These are phyloP conservation scores for Empis stercorea DNA, from an alignment of 2,888 invertebrate species.

Conservation along the genomic window DNA sequence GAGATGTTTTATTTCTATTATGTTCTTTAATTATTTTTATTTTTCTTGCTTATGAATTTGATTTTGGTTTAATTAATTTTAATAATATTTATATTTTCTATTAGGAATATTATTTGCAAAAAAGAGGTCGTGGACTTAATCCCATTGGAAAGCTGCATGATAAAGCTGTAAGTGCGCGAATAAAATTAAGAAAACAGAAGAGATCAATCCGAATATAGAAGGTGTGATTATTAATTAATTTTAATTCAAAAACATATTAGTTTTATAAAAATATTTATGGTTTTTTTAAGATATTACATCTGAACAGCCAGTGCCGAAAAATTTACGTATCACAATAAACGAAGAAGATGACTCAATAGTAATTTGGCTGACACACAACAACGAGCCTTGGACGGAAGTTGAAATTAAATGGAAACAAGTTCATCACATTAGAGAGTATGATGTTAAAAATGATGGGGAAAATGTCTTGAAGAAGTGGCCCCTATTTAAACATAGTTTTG, in stretches of 20 bases:
- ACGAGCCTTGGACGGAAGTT: slow-evolving; percentile 6
- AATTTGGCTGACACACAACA: neutral
- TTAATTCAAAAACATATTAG: neutral
- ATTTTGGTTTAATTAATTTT: neutral
- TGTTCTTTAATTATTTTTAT: neutral
- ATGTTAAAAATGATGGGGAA: neutral
- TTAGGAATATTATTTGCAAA: slow-evolving; percentile 8
- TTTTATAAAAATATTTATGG: slow-evolving; percentile 1
- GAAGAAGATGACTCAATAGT: too few species aligned
- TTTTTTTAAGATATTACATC: neutral
- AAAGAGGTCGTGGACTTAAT: slow-evolving; percentile 6
- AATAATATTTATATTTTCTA: neutral
- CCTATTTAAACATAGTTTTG: slow-evolving; percentile 7
- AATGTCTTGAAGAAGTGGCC: slow-evolving; percentile 6
- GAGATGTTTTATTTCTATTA: slow-evolving; percentile 1
- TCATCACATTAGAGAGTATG: neutral
- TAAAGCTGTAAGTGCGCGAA: slow-evolving; percentile 6
- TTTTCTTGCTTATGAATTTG: neutral
- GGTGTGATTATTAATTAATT: neutral
- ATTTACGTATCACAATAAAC: neutral
- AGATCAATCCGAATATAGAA: neutral
- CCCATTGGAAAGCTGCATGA: slow-evolving; percentile 9
- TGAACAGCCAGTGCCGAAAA: neutral
- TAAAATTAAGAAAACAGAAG: slow-evolving; percentile 3
- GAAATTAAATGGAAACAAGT: neutral